Evolutionary conservation across 2,888 invertebrate species (phyloP), one percentile per base, ranked within the genome.

Genomic region (Acanthoscelides obtectus): DNA sequence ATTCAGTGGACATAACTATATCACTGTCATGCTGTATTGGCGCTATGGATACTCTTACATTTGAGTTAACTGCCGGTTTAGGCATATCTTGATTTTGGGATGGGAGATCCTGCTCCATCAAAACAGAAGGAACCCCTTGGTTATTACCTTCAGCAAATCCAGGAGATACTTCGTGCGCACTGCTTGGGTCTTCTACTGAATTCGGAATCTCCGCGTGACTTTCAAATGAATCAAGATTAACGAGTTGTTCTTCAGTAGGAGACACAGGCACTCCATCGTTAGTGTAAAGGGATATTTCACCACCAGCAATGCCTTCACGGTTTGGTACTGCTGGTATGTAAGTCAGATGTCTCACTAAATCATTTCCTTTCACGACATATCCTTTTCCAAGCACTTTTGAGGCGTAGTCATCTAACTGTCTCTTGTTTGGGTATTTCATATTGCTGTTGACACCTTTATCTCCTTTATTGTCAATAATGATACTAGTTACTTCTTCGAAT

Each of bases 401-500:
- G 1, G n/a, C 20, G 20, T 67, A 63, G 45, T 12, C 22, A 20
- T 68, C 70, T 20, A 71, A 5, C 5, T 69, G 65, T 19, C 67
- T 72, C n/a, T 72, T 69, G 2, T 72, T 64, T 2, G 27, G 22
- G 19, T 66, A 66, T 20, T 66, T 66, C 8, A 22, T 22, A 19
- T 22, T 17, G 68, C 3, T 4, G 2, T 20, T 25, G 0, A 21
- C 20, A 25, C 3, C 27, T n/a, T 21, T 20, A 12, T 22, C 6
- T 66, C 12, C 69, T 17, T 71, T 71, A n/a, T 69, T 66, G n/a
- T 77, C 76, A 0, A 78, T 70, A 8, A 78, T 72, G 19, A 78
- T 65, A 21, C 78, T 76, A 64, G 75, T 74, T 12, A 77, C 76
- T 22, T 72, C 68, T 69, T 79, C 78, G 45, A 79, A 79, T 0